Evolutionary conservation across 2,888 invertebrate species (phyloP), one percentile per base, ranked within the genome.

Genomic region (Latheticus oryzae): DNA sequence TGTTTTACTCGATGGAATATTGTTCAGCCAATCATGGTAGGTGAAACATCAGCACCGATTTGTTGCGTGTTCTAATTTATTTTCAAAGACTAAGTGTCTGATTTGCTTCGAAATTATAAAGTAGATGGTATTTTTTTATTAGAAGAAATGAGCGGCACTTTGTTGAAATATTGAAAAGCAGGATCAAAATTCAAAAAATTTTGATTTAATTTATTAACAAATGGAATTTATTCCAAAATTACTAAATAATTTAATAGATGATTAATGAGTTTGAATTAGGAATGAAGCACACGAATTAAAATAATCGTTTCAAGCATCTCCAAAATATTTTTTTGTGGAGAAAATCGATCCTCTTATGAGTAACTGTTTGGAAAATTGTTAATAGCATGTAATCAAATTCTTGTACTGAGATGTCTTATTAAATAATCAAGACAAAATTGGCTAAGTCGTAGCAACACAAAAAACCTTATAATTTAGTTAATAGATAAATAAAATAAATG

Each of bases 21-120:
- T 17, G 58, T 47, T n/a, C n/a, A 50, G 60, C 62, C 70, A 68
- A 68, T 64, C 66, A 65, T 60, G 65, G 66, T n/a, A 60, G 59
- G 51, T 60, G 48, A 58, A 56, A 62, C 65, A 12, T 43, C 42
- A 52, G 47, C 45, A 54, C 57, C 48, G 57, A 58, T 67, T 67
- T 64, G 63, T 66, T 67, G 65, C 66, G 65, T 66, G 66, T 56
- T 54, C 54, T 53, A 64, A 64, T 60, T 67, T 64, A 63, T 65
- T 64, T 45, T 50, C 56, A 35, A 42, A 32, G 45, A 28, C 24
- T 50, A 15, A 26, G 38, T 48, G 38, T 48, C 57, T 61, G 60
- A 61, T 62, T 65, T 53, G 59, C 57, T 51, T 65, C 58, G 63
- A 60, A 51, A 38, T 30, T 40, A 51, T 51, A 40, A 30, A 40